A percentile compares a stretch with the other conserved stretches of the same genome.
Evolutionary conservation across 2,888 invertebrate species (phyloP).

Genomic region (Caenorhabditis sp.): DNA sequence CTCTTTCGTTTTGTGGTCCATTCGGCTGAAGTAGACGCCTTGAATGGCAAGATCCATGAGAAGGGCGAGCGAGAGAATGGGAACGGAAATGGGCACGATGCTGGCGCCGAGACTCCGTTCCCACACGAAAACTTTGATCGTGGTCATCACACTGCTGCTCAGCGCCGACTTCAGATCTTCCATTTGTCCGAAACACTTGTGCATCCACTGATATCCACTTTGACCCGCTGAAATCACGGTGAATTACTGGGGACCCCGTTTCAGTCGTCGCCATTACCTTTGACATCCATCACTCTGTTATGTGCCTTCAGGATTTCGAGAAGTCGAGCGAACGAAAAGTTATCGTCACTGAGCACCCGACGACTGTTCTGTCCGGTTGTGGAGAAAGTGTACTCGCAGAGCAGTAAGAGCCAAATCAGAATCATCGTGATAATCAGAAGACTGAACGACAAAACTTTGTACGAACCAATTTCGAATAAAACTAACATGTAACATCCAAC

Average conservation of each 20-base stretch:
- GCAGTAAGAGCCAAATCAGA: constrained; percentile 17
- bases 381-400: constrained; percentile 18
- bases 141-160: constrained; percentile 38
- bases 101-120: constrained; percentile 21
- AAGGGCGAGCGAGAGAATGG: constrained; percentile 19
- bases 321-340: constrained; percentile 30
- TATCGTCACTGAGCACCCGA: constrained; percentile 15
- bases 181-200: constrained; percentile 40
- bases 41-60: constrained; percentile 27
- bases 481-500: constrained; percentile 10
- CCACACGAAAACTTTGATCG: constrained; percentile 26
- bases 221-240: too few relatives aligned
- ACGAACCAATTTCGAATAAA: background rate
- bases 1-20: constrained; percentile 10
- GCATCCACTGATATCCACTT: constrained; percentile 33
- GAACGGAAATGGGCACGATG: constrained; percentile 10
- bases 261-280: constrained; percentile 3
- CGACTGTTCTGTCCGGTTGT: constrained; percentile 25
- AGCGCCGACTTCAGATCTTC: constrained; percentile 20
- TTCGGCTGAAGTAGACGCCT: constrained; percentile 6
- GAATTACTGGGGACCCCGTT: too few relatives aligned
- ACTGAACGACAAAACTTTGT: background rate
- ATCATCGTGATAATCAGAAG: constrained; percentile 3
- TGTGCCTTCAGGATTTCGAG: constrained; percentile 31
- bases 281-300: constrained; percentile 7